Base-by-base conservation (phyloP, 2,797 vertebrate genomes). In the Gymnothorax javanicus region DNA sequence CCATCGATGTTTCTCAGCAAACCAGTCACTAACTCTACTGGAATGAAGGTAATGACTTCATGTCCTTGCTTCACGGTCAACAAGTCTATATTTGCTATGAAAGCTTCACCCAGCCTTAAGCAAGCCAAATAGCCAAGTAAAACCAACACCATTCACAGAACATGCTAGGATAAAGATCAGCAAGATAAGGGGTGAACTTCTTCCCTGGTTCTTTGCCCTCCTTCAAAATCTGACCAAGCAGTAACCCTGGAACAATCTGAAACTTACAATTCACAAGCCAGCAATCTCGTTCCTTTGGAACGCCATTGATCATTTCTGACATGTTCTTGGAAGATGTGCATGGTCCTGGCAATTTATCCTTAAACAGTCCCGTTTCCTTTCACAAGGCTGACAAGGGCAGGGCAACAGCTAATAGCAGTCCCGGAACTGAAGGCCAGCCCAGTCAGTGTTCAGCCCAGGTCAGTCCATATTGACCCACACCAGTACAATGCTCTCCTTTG, bases 221-320 rank as follows among this genome's bases (percentile, higher is more conserved):
- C 27, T 25, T 12, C 56, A 59, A 27, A 83, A 15, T 13, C 82
- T 54, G 87, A 91, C 90, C 91, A 92, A 89, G 89, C 87, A 91
- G 89, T 82, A 86, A 88, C 90, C 90, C 88, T 33, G 9, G 52
- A 33, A 91, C 91, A 86, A 84, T 88, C 91, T 90, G 88, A 92
- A 90, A 90, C 87, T 88, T 81, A 1, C 88, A 85, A 73, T 89
- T 15, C 87, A 91, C 91, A 91, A 91, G 92, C 91, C 93, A 92
- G 91, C 87, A 20, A 89, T 92, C 92, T 94, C 92, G 93, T 92
- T 91, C 90, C 91, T 93, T 90, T 91, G 89, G 87, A 43, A 60
- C 94, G n/a, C 56, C 93, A 95, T 96, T 95, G 92, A 96, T 95
- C 95, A 95, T 94, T 88, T 87, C 58, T 94, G 95, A 95, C 95